Conservation (phyloP, 2,888 invertebrate genomes). For the Thereva nobilitata region DNA sequence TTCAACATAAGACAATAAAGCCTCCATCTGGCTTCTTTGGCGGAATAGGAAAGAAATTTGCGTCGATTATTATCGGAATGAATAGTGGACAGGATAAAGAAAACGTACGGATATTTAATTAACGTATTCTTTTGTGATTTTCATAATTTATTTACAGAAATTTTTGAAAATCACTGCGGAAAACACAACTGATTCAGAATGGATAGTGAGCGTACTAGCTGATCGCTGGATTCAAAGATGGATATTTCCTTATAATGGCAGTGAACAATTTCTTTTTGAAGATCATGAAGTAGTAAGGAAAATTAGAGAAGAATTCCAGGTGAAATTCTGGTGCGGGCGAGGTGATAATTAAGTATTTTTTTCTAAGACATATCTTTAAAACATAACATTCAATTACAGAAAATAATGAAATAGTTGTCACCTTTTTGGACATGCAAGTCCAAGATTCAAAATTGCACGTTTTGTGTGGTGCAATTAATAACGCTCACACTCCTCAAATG, state of each 20-base stretch:
- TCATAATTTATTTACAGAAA: constrained; percentile 48
- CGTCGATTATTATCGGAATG: constrained; percentile 57
- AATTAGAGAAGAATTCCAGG: constrained; percentile 72
- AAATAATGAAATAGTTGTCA: constrained; percentile 68
- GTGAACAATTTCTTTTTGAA: constrained; percentile 74
- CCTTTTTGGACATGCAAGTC: constrained; percentile 79
- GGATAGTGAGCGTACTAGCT: constrained; percentile 71
- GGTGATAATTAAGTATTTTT: constrained; percentile 44
- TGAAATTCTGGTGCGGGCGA: constrained; percentile 67
- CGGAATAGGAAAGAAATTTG: constrained; percentile 74
- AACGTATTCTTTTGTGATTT: not conserved
- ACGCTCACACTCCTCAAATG: constrained; percentile 68
- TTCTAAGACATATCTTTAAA: not conserved
- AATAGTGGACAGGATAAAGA: constrained; percentile 54
- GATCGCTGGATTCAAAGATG: constrained; percentile 84
- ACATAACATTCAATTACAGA: constrained; percentile 54
- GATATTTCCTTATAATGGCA: constrained; percentile 66
- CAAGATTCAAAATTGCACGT: constrained; percentile 69
- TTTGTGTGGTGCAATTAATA: constrained; percentile 71
- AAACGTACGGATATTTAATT: constrained; percentile 44
- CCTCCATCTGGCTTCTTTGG: constrained; percentile 84
- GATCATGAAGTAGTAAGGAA: constrained; percentile 71
- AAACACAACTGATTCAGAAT: constrained; percentile 57
- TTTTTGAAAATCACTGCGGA: constrained; percentile 70
- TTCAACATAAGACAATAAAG: constrained; percentile 69